phyloP scores from a whole-genome alignment of 2,113 vertebrate genomes.

The Cottus gobio region DNA sequence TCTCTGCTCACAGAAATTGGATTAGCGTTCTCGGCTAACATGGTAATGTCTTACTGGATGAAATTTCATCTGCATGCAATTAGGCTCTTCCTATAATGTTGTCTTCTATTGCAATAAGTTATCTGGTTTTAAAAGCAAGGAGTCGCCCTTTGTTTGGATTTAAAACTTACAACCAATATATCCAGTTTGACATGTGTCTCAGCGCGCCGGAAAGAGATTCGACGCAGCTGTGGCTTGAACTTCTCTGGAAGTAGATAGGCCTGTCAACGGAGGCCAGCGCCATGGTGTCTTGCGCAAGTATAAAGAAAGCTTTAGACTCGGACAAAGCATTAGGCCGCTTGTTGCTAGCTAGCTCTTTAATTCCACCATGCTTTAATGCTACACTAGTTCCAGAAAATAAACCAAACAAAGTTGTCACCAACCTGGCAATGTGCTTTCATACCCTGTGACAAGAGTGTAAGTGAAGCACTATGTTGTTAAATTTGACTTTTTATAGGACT shows the following conservation, averaged over 20 bases:
- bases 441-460: too few species aligned
- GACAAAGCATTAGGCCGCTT: neutral
- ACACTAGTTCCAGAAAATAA: neutral
- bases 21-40: slow-evolving; percentile 37
- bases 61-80: slow-evolving; percentile 69
- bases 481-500: neutral
- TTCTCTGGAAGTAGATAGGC: neutral
- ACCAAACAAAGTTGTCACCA: neutral
- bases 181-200: neutral
- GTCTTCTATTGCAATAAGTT: neutral
- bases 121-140: neutral
- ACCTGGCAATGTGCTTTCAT: neutral
- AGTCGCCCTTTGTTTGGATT: neutral
- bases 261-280: neutral
- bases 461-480: too few species aligned
- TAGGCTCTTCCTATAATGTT: slow-evolving; percentile 16
- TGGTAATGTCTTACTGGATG: slow-evolving; percentile 42
- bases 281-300: neutral
- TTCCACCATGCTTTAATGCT: neutral
- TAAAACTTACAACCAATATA: neutral
- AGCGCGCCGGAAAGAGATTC: neutral
- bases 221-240: neutral
- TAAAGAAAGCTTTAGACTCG: neutral
- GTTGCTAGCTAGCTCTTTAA: neutral
- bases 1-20: slow-evolving; percentile 33